phyloP scores from a whole-genome alignment of 2,888 invertebrate genomes.

The Schrankia costaestrigalis region DNA sequence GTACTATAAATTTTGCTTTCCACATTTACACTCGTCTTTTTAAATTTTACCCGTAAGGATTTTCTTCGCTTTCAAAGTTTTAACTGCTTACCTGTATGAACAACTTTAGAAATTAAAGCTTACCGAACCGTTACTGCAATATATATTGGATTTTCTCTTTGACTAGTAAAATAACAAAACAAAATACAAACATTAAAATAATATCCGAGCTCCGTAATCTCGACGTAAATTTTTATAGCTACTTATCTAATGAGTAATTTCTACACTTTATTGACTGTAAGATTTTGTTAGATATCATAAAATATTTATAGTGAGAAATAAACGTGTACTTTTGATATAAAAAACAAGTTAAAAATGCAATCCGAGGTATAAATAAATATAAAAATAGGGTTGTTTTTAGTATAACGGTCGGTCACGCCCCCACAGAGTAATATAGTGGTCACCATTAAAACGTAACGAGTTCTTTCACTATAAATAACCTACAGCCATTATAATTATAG shows the following conservation, averaged over 20 bases:
- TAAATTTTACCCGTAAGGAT: too few relatives aligned
- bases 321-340: slow-evolving; percentile 21
- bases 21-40: slow-evolving; percentile 25
- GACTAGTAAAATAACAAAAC: too few relatives aligned
- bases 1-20: slow-evolving; percentile 39
- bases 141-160: too few relatives aligned
- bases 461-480: slow-evolving; percentile 70
- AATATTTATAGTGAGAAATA: slow-evolving; percentile 29
- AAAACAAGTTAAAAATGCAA: slow-evolving; percentile 35
- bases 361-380: slow-evolving; percentile 42
- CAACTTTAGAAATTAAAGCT: too few relatives aligned
- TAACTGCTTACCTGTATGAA: too few relatives aligned
- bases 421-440: slow-evolving; percentile 72
- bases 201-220: too few relatives aligned
- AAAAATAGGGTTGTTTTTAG: slow-evolving; percentile 52
- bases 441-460: slow-evolving; percentile 72
- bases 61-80: too few relatives aligned
- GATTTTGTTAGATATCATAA: slow-evolving; percentile 25
- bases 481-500: slow-evolving; percentile 68
- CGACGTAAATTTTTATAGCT: slow-evolving; percentile 20
- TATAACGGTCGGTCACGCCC: slow-evolving; percentile 54
- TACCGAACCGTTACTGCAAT: too few relatives aligned
- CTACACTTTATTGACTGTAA: slow-evolving; percentile 20
- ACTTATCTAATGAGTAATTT: slow-evolving; percentile 25
- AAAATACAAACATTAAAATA: too few relatives aligned